phyloP scores from a whole-genome alignment of 92 coral and sea anemone genomes.

The Isaurus tuberculatus region DNA sequence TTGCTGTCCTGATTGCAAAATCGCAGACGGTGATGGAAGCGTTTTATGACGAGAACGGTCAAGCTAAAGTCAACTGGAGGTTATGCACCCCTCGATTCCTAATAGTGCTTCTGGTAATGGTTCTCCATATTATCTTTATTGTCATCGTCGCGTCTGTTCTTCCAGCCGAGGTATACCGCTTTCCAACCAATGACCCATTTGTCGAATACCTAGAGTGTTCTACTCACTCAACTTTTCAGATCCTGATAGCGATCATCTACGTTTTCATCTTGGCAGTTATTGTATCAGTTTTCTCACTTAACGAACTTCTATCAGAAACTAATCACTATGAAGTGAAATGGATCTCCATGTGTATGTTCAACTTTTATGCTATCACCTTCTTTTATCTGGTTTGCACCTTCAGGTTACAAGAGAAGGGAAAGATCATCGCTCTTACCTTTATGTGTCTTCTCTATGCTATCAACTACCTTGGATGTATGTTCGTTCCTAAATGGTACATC shows the following conservation, averaged over 20 bases:
- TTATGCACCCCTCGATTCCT: conserved; percentile 78
- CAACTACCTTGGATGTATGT: conserved; percentile 77
- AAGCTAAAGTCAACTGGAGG: conserved; percentile 67
- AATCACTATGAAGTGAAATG: conserved; percentile 92
- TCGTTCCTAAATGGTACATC: conserved; percentile 91
- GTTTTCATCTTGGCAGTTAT: conserved; percentile 73
- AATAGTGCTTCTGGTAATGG: conserved; percentile 59
- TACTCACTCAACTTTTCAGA: conserved; percentile 77
- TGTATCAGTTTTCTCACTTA: conserved; percentile 78
- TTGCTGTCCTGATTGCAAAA: conserved; percentile 83
- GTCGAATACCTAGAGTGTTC: conserved; percentile 94
- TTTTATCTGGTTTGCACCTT: conserved; percentile 79
- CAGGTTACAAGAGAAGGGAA: conserved; percentile 77
- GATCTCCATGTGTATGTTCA: conserved; percentile 85
- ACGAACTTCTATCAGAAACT: conserved; percentile 74
- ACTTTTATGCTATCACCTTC: conserved; percentile 80
- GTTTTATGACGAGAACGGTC: conserved; percentile 81
- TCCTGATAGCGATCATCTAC: conserved; percentile 77
- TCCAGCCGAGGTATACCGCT: conserved; percentile 75
- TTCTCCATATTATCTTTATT: conserved; percentile 72
- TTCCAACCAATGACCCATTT: conserved; percentile 69
- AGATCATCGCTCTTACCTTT: conserved; percentile 79
- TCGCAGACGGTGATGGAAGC: conserved; percentile 74
- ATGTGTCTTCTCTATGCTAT: conserved; percentile 75
- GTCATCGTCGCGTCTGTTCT: conserved; percentile 61